Percentiles rank a stretch among this genome's conserved stretches.
Conservation (phyloP, 2,797 vertebrate genomes). For the Coregonus suidteri region DNA sequence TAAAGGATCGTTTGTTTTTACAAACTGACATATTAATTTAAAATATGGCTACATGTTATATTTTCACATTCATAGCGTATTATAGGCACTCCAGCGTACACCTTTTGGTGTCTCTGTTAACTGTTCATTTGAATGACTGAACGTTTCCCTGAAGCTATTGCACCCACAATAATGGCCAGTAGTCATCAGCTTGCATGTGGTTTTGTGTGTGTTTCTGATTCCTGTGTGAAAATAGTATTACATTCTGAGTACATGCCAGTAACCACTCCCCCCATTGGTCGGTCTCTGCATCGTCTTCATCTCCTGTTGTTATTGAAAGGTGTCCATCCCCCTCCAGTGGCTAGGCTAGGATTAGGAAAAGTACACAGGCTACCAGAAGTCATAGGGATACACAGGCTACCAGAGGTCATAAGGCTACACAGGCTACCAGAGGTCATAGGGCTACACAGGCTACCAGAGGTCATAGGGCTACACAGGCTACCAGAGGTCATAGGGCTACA, state of each 20-base stretch:
- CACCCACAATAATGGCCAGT: neutral
- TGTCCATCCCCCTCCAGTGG: constrained; percentile 71
- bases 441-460: too few relatives aligned
- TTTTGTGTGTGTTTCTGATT: neutral
- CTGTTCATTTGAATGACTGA: neutral
- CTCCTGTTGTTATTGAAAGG: constrained; percentile 41
- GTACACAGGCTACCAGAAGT: too few relatives aligned
- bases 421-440: too few relatives aligned
- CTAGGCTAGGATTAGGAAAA: constrained; percentile 41
- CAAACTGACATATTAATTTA: neutral
- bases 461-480: too few relatives aligned
- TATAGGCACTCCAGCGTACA: too few relatives aligned
- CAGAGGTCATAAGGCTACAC: too few relatives aligned
- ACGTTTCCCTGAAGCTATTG: neutral
- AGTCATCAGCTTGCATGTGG: neutral
- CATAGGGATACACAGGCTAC: too few relatives aligned
- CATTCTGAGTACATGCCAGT: neutral
- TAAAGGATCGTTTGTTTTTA: neutral
- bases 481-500: too few relatives aligned
- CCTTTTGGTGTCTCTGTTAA: neutral
- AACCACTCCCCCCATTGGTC: constrained; percentile 28
- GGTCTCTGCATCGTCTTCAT: constrained; percentile 45
- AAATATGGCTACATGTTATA: too few relatives aligned
- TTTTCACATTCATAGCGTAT: neutral
- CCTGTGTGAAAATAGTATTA: too few relatives aligned